These are phyloP conservation scores for Bergia puertoricense DNA, from an alignment of 92 coral and sea anemone species.

Conservation along the genomic window DNA sequence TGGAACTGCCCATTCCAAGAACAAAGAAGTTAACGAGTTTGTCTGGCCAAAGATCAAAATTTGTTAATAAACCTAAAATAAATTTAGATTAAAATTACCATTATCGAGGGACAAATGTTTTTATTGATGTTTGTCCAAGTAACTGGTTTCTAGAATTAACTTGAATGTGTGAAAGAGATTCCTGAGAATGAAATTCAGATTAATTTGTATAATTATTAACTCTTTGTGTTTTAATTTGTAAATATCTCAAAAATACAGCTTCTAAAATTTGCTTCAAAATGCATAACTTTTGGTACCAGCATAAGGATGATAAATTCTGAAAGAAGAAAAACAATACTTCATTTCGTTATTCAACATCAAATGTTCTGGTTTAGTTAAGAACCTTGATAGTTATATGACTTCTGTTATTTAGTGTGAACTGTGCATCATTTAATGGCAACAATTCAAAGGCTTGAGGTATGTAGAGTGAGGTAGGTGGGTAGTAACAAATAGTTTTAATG, in stretches of 20 bases:
- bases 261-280: too few species aligned
- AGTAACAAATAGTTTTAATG: not conserved
- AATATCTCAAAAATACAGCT: not conserved
- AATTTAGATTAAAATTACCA: too few species aligned
- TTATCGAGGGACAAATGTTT: not conserved
- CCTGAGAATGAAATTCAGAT: not conserved
- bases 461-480: slow-evolving; percentile 44
- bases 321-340: too few species aligned
- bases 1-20: too few species aligned
- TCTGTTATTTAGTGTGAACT: slow-evolving; percentile 43
- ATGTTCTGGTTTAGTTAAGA: not conserved
- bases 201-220: too few species aligned
- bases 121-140: not conserved
- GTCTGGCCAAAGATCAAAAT: too few species aligned
- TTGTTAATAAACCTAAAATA: too few species aligned
- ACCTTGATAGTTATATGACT: slow-evolving; percentile 37
- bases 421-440: slow-evolving; percentile 21
- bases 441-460: slow-evolving; percentile 34
- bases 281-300: too few species aligned
- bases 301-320: not conserved
- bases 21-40: too few species aligned
- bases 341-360: too few species aligned
- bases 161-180: not conserved
- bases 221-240: not conserved
- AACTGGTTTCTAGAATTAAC: not conserved